Percentiles rank a stretch among this genome's conserved stretches.
Evolutionary conservation across 2,797 vertebrate genomes (phyloP).

Genomic region (Pseudocheirus occidentalis): DNA sequence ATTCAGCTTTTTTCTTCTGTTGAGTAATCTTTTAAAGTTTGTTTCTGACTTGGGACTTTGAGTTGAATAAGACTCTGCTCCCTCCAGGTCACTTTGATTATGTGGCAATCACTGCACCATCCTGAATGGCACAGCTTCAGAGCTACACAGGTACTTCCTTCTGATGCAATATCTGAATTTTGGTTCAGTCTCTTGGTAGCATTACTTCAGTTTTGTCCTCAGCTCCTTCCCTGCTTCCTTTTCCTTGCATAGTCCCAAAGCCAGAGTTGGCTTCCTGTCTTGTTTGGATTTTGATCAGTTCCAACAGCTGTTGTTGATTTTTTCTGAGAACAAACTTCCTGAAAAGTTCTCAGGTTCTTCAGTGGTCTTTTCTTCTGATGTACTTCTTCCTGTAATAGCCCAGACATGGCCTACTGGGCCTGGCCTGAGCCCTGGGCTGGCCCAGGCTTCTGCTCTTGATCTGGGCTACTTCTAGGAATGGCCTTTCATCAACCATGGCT

Average conservation of each 20-base stretch:
- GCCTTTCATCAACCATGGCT: too few species aligned
- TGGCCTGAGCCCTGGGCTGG: too few species aligned
- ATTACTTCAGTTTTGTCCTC: not conserved
- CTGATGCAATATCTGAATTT: not conserved
- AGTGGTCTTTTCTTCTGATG: not conserved
- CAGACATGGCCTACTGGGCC: too few species aligned
- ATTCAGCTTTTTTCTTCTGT: not conserved
- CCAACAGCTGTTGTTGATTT: not conserved
- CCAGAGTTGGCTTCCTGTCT: not conserved
- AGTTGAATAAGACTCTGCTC: not conserved
- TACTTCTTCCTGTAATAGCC: too few species aligned
- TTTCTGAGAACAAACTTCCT: not conserved
- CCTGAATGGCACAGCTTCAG: not conserved
- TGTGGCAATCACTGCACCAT: not conserved
- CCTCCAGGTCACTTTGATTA: not conserved
- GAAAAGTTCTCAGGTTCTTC: not conserved
- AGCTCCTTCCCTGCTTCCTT: not conserved
- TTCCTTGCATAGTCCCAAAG: not conserved
- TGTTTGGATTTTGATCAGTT: not conserved
- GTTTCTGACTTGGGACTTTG: not conserved
- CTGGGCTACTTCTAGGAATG: too few species aligned
- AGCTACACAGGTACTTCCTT: not conserved
- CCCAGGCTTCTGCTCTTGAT: too few species aligned
- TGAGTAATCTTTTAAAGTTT: not conserved
- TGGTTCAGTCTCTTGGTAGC: not conserved